Evolutionary conservation across 2,888 invertebrate species (phyloP).

Genomic region (Caenorhabditis wallacei): DNA sequence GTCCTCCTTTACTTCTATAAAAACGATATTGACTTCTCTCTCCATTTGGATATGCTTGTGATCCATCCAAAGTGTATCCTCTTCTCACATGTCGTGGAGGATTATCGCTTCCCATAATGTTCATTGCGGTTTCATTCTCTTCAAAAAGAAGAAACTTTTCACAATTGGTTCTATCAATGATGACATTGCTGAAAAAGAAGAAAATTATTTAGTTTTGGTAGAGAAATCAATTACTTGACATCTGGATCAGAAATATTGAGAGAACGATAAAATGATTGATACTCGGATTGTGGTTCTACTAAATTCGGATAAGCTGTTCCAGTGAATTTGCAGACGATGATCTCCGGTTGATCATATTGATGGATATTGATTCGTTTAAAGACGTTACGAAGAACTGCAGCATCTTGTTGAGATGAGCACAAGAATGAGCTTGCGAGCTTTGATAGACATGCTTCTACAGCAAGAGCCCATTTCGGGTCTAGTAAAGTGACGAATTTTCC

Average conservation of each 20-base stretch:
- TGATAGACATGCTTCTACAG: constrained; percentile 70
- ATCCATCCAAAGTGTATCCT: constrained; percentile 69
- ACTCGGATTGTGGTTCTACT: constrained; percentile 38
- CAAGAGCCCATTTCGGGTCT: constrained; percentile 72
- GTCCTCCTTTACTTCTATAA: constrained; percentile 27
- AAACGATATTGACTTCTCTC: constrained; percentile 56
- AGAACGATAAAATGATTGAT: constrained; percentile 29
- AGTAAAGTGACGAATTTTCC: constrained; percentile 74
- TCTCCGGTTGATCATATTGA: constrained; percentile 31
- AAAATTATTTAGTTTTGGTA: neutral
- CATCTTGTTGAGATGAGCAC: constrained; percentile 51
- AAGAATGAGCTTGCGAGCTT: constrained; percentile 53
- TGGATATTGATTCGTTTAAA: constrained; percentile 28
- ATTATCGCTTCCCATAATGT: constrained; percentile 72
- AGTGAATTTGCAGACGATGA: constrained; percentile 42
- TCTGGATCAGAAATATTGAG: constrained; percentile 54
- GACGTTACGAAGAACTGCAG: constrained; percentile 37
- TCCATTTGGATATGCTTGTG: constrained; percentile 59
- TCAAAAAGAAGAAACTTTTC: constrained; percentile 74
- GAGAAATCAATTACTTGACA: constrained; percentile 52
- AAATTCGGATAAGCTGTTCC: constrained; percentile 35
- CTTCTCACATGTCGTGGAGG: constrained; percentile 67
- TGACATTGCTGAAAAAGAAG: constrained; percentile 64
- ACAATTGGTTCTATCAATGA: constrained; percentile 72
- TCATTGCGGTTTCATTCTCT: constrained; percentile 73